phyloP scores from a whole-genome alignment of 1,140 invertebrate genomes.

The Pantala flavescens region DNA sequence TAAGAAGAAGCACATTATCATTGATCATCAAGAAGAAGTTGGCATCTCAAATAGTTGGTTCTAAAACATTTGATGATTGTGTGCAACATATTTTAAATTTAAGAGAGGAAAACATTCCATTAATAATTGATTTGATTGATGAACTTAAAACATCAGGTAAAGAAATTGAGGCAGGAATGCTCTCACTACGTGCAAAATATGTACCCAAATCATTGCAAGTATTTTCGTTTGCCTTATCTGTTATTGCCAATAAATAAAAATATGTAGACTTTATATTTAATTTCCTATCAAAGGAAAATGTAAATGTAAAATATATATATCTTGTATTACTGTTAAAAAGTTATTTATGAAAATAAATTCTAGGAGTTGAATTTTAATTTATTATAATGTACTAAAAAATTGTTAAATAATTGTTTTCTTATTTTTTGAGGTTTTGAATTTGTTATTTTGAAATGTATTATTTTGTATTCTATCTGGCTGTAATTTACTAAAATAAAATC shows the following conservation, averaged over 20 bases:
- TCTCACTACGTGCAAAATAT: not conserved
- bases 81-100: not conserved
- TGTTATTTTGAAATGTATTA: too few relatives aligned
- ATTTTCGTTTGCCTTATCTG: not conserved
- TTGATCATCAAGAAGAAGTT: slow-evolving; percentile 3
- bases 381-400: too few relatives aligned
- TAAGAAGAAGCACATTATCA: not conserved
- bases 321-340: too few relatives aligned
- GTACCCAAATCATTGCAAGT: not conserved
- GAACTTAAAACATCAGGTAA: not conserved
- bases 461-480: too few relatives aligned
- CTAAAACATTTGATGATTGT: not conserved
- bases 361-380: too few relatives aligned
- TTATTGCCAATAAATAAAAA: not conserved
- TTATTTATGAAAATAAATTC: too few relatives aligned
- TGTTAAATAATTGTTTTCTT: too few relatives aligned
- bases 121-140: not conserved
- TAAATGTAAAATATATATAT: too few relatives aligned
- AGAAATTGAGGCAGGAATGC: not conserved
- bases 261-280: too few relatives aligned
- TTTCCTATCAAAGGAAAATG: too few relatives aligned
- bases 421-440: too few relatives aligned
- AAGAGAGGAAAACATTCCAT: not conserved
- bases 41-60: not conserved
- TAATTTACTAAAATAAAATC: too few relatives aligned